Evolutionary conservation across 2,888 invertebrate species (phyloP).

Genomic region (Lottia scabra): DNA sequence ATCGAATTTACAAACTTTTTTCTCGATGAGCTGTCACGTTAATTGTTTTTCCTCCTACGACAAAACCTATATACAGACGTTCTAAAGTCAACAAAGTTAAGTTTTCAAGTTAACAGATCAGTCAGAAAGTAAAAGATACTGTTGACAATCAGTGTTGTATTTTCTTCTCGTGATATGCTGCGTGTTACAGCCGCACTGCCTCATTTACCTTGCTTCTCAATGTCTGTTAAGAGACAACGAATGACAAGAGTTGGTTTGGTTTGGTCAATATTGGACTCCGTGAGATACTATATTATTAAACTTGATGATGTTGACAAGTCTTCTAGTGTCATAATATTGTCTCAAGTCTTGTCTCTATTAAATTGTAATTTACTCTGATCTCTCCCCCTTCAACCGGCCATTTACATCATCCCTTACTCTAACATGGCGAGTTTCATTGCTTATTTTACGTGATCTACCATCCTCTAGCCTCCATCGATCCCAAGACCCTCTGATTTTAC

Average conservation of each 20-base stretch:
- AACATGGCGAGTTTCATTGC: neutral
- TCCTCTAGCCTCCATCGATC: neutral
- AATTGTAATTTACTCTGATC: neutral
- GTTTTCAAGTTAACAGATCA: neutral
- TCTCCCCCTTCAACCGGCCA: neutral
- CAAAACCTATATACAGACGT: neutral
- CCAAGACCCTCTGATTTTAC: neutral
- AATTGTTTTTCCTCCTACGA: neutral
- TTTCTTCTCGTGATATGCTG: conserved; percentile 2
- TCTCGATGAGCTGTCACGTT: neutral
- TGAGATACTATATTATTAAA: conserved; percentile 1
- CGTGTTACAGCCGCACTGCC: conserved; percentile 1
- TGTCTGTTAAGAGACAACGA: neutral
- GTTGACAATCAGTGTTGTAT: neutral
- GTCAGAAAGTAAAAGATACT: neutral
- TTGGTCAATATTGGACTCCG: neutral
- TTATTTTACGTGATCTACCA: neutral
- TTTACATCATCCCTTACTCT: no score
- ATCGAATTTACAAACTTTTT: conserved; percentile 1
- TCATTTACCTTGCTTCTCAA: neutral
- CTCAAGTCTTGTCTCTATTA: neutral
- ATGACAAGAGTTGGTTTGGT: neutral
- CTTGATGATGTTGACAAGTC: neutral
- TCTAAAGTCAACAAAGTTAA: neutral
- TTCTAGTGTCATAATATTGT: conserved; percentile 5